Base-by-base conservation (phyloP, 2,797 vertebrate species). In the Haliaeetus albicilla region DNA sequence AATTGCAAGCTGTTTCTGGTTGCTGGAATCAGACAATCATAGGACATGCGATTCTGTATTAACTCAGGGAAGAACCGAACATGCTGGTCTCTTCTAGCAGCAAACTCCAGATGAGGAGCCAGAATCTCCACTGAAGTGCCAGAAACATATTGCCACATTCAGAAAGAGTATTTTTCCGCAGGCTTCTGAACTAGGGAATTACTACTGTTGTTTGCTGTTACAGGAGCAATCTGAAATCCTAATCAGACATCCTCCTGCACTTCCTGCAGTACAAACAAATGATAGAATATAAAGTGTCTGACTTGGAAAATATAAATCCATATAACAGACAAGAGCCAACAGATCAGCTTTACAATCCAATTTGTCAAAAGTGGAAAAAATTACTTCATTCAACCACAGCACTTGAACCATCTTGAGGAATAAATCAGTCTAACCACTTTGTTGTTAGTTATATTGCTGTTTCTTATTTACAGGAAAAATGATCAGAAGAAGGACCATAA, bases 381-480 rank as follows among this genome's bases (percentile, higher is more conserved):
- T 15, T 28, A 13, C 11, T 82, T 80, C 85, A 77, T 90, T 93
- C 57, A 82, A 74, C 74, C 31, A 22, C 54, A 87, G 25, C 8
- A 3, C 17, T 87, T 73, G 37, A 94, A 44, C 16, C 9, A 15
- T 41, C 25, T 53, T 57, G 49, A 79, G 31, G 56, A 77, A 57
- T 63, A 41, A 56, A 85, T 91, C 77, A 48, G 11, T 81, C n/a
- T 81, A 24, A 48, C 8, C 33, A 25, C 43, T 79, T 54, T 51
- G 41, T 44, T 83, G 19, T 79, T 74, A 27, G 6, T 94, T 93
- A 54, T 35, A 49, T 44, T 85, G 11, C 37, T 90, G 14, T 12
- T 43, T 97, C 54, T 97, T 33, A 69, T 92, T 90, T 95, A 35
- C 97, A 99, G 99, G 99, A 92, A 99, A 98, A 98, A 99, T 99